Evolutionary conservation across 2,888 invertebrate species (phyloP).

Genomic region (Cryptus viduatorius): DNA sequence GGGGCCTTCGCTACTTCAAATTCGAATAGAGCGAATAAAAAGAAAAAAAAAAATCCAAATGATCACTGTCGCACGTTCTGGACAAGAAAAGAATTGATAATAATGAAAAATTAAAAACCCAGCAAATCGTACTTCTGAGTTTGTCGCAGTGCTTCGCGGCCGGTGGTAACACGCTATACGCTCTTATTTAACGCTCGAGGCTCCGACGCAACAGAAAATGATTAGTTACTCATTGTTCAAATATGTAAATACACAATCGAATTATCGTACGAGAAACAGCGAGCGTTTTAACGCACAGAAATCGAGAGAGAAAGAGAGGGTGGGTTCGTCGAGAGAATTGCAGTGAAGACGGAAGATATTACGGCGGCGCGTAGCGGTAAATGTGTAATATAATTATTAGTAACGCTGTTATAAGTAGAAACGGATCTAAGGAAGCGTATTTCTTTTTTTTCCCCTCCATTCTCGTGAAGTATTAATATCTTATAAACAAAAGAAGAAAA

Average conservation of each 20-base stretch:
- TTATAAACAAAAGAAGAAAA: slow-evolving; percentile 55
- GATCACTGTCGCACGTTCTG: slow-evolving; percentile 9
- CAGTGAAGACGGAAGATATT: slow-evolving; percentile 3
- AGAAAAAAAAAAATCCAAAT: slow-evolving; percentile 14
- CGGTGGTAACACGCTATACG: slow-evolving; percentile 13
- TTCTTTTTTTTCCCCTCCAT: slow-evolving; percentile 40
- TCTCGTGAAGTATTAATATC: slow-evolving; percentile 64
- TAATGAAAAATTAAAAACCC: slow-evolving; percentile 1
- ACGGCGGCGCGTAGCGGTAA: slow-evolving; percentile 57
- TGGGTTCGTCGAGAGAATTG: slow-evolving; percentile 26
- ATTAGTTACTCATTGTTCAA: slow-evolving; percentile 56
- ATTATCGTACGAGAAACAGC: slow-evolving; percentile 44
- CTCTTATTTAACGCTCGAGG: slow-evolving; percentile 17
- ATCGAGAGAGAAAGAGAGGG: slow-evolving; percentile 5
- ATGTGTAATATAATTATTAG: slow-evolving; percentile 70
- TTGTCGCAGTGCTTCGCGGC: slow-evolving; percentile 33
- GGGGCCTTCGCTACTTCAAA: slow-evolving; percentile 26
- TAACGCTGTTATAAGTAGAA: slow-evolving; percentile 67
- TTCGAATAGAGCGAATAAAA: slow-evolving; percentile 32
- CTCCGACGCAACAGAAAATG: slow-evolving; percentile 19
- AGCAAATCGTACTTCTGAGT: slow-evolving; percentile 56
- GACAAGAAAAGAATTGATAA: slow-evolving; percentile 8
- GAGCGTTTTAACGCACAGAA: slow-evolving; percentile 57
- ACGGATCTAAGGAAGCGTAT: slow-evolving; percentile 58
- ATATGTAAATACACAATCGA: slow-evolving; percentile 66